phyloP scores from a whole-genome alignment of 2,888 invertebrate species.

The Proisotoma minuta region DNA sequence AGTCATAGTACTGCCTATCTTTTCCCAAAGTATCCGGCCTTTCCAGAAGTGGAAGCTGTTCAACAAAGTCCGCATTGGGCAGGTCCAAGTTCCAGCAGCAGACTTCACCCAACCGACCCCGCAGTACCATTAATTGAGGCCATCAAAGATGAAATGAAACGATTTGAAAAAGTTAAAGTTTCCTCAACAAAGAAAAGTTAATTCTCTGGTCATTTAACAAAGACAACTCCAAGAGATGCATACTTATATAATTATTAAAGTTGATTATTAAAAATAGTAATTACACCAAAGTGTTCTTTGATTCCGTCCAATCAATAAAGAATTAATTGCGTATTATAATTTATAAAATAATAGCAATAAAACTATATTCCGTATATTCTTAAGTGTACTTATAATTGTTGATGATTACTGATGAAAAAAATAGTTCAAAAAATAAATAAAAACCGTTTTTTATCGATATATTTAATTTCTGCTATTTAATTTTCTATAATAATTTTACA shows the following conservation, averaged over 20 bases:
- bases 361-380: too few species aligned
- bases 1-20: slow-evolving; percentile 34
- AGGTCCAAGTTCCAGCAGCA: slow-evolving; percentile 1
- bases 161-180: slow-evolving; percentile 37
- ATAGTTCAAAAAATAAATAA: neutral
- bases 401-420: neutral
- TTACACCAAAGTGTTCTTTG: neutral
- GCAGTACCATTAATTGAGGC: slow-evolving; percentile 78
- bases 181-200: slow-evolving; percentile 6
- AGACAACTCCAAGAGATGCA: too few species aligned
- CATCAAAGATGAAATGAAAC: slow-evolving; percentile 66
- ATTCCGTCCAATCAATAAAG: neutral
- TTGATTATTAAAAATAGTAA: neutral
- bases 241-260: neutral
- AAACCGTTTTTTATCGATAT: neutral
- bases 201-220: too few species aligned
- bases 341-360: too few species aligned
- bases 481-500: neutral
- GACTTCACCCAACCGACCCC: slow-evolving; percentile 59
- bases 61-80: neutral
- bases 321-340: neutral
- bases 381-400: too few species aligned
- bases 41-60: slow-evolving; percentile 35
- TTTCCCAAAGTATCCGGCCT: slow-evolving; percentile 45
- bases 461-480: neutral